These are phyloP conservation scores for Virgularia gustaviana DNA, from an alignment of 92 coral and sea anemone genomes.

Conservation along the genomic window DNA sequence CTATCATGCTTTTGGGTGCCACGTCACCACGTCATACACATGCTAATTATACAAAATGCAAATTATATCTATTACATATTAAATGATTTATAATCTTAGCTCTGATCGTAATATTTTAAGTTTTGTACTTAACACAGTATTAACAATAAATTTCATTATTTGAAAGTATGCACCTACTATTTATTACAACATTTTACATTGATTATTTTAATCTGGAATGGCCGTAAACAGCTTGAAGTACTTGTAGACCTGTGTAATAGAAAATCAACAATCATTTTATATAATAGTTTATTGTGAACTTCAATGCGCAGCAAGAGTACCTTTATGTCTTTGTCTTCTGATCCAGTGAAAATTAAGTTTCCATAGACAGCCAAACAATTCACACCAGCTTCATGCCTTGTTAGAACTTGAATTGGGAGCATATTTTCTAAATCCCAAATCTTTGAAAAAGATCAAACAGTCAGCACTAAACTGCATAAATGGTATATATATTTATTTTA, in stretches of 20 bases:
- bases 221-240: slow-evolving; percentile 64
- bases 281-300: too few species aligned
- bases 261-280: neutral
- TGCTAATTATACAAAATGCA: too few species aligned
- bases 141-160: too few species aligned
- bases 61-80: too few species aligned
- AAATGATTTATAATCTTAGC: too few species aligned
- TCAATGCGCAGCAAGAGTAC: slow-evolving; percentile 35
- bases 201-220: neutral
- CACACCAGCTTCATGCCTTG: slow-evolving; percentile 95
- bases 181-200: too few species aligned
- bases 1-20: too few species aligned
- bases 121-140: too few species aligned
- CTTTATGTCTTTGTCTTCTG: slow-evolving; percentile 97
- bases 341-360: slow-evolving; percentile 84
- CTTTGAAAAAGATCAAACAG: slow-evolving; percentile 30
- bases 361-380: slow-evolving; percentile 91
- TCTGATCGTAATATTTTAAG: too few species aligned
- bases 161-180: neutral
- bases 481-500: neutral
- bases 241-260: slow-evolving; percentile 64
- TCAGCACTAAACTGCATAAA: neutral
- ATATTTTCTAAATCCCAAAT: slow-evolving; percentile 95
- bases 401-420: slow-evolving; percentile 95
- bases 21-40: too few species aligned